These are phyloP conservation scores for Leptosomus discolor DNA, from an alignment of 2,113 vertebrate species.

Conservation along the genomic window DNA sequence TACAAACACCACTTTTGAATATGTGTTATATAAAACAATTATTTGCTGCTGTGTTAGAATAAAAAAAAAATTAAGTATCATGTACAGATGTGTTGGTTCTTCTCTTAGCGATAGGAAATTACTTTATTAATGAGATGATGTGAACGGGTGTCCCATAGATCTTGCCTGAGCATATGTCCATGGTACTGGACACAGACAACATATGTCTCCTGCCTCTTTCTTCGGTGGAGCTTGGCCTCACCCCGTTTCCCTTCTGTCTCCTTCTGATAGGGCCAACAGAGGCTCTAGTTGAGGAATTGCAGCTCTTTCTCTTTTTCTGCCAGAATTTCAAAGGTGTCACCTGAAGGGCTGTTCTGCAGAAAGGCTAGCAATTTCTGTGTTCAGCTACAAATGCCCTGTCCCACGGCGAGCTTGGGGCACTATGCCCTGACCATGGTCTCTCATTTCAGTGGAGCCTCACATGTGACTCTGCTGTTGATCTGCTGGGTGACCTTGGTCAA, in stretches of 20 bases:
- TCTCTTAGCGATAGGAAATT: background rate
- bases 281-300: background rate
- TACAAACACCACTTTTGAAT: background rate
- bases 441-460: rapidly evolving
- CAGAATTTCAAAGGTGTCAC: background rate
- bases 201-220: background rate
- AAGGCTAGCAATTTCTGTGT: background rate
- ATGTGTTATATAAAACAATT: background rate
- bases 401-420: rapidly evolving
- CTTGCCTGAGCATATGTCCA: background rate
- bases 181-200: background rate
- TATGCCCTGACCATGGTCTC: rapidly evolving
- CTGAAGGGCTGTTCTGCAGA: background rate
- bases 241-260: background rate
- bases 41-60: background rate
- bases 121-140: background rate
- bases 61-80: background rate
- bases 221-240: background rate
- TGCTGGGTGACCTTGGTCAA: background rate
- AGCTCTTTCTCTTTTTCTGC: background rate
- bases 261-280: background rate
- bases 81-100: background rate
- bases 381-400: background rate
- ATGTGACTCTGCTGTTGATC: background rate
- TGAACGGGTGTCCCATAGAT: background rate